Percentiles rank a stretch among this genome's conserved stretches.
phyloP scores from a whole-genome alignment of 2,888 invertebrate genomes.

The Gasteruption jaculator region DNA sequence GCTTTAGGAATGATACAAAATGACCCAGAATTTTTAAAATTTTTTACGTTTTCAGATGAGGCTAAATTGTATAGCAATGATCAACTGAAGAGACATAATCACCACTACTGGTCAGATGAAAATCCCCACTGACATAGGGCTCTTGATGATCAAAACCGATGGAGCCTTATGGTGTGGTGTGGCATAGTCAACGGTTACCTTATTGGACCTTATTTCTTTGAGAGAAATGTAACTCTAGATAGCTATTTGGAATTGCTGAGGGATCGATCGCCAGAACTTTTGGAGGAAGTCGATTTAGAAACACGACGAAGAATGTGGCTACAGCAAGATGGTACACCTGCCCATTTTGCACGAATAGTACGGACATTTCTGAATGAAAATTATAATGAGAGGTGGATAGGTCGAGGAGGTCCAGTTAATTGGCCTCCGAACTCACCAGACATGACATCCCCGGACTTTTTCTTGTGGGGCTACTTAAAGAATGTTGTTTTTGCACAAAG shows the following conservation, averaged over 20 bases:
- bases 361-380: slow-evolving; percentile 6
- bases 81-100: slow-evolving; percentile 28
- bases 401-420: slow-evolving; percentile 8
- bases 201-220: slow-evolving; percentile 20
- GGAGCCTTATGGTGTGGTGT: slow-evolving; percentile 26
- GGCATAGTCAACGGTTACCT: slow-evolving; percentile 20
- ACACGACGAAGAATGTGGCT: slow-evolving; percentile 12
- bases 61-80: slow-evolving; percentile 25
- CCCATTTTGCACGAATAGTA: slow-evolving; percentile 11
- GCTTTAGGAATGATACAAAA: slow-evolving; percentile 2
- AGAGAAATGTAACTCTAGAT: slow-evolving; percentile 17
- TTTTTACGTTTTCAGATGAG: slow-evolving; percentile 27
- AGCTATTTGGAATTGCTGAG: slow-evolving; percentile 21
- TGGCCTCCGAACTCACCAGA: slow-evolving; percentile 21
- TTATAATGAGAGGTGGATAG: slow-evolving; percentile 8
- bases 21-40: slow-evolving; percentile 12
- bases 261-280: slow-evolving; percentile 17
- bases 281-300: slow-evolving; percentile 21
- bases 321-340: slow-evolving; percentile 16
- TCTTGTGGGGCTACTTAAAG: slow-evolving; percentile 18
- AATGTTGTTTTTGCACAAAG: slow-evolving; percentile 17
- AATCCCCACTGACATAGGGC: slow-evolving; percentile 27
- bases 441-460: slow-evolving; percentile 23
- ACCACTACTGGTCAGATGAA: slow-evolving; percentile 26
- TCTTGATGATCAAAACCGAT: slow-evolving; percentile 25